Base-by-base conservation (phyloP, 1,140 invertebrate species). In the Ephestia elutella region DNA sequence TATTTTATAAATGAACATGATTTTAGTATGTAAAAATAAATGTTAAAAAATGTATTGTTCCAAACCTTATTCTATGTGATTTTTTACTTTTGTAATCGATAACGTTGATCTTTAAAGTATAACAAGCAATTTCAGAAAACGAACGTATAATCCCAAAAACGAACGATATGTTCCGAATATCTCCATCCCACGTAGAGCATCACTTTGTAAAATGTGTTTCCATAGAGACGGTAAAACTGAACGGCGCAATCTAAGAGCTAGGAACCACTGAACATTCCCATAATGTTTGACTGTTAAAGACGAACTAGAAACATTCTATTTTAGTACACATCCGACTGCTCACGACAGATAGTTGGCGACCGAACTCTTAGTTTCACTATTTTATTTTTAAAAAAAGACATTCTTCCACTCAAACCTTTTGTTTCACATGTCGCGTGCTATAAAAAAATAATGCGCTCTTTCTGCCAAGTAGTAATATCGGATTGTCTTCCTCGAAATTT, bases 381-480 rank as follows among this genome's bases (percentile, higher is more conserved):
- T 76, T 83, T 83, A 83, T 86, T 86, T 86, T 82, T 75, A 72
- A 69, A 71, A 76, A 76, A 69, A 81, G 65, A 74, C 69, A 75
- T 76, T 76, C 75, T 71, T 67, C 56, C 19, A 54, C 59, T 64
- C 67, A 56, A 68, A 75, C 74, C 75, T 75, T 80, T 80, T 79
- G 80, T 80, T 72, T 72, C 70, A 57, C 5, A 50, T 50, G 44
- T 51, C 54, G 19, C 55, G 54, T 51, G 50, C 7, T 48, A 54
- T 57, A 58, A 48, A 57, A 59, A 44, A 57, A 30, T 48, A 62
- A 49, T 49, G 32, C 21, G 5, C 30, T 48, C 35, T n/a, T 49
- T 32, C 44, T 53, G 54, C 54, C 57, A 53, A 59, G 54, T 32
- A 48, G 53, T 56, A 38, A 25, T 58, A 55, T 38, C 13, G 32